phyloP scores from a whole-genome alignment of 2,797 vertebrate genomes.

The Fundulus diaphanus region DNA sequence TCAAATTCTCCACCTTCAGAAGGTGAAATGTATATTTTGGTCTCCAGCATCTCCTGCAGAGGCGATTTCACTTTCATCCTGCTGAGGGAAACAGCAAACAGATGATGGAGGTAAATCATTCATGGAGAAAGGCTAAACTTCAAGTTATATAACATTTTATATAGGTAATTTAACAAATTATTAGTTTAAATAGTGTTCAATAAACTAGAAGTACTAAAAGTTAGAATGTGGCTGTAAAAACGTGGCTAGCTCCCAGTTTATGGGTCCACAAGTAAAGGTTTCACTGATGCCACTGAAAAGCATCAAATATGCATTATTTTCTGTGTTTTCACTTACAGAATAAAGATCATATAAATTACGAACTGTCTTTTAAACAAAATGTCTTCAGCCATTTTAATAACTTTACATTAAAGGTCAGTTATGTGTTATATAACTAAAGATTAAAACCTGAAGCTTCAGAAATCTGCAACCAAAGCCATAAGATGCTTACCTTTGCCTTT shows the following conservation, averaged over 20 bases:
- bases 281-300: too few relatives aligned
- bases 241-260: too few relatives aligned
- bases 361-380: too few relatives aligned
- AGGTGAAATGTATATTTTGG: conserved; percentile 27
- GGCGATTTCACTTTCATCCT: conserved; percentile 28
- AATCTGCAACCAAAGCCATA: neutral
- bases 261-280: too few relatives aligned
- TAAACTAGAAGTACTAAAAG: neutral
- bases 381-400: too few relatives aligned
- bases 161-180: neutral
- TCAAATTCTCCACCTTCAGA: conserved; percentile 27
- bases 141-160: neutral
- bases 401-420: neutral
- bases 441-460: neutral
- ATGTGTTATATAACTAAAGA: neutral
- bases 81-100: conserved; percentile 35
- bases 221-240: too few relatives aligned
- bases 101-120: conserved; percentile 32
- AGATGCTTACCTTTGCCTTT: neutral
- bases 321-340: too few relatives aligned
- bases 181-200: neutral
- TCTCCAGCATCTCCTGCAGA: conserved; percentile 39
- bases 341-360: too few relatives aligned
- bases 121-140: conserved; percentile 1
- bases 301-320: too few relatives aligned